Evolutionary conservation across 2,888 invertebrate species (phyloP), one percentile per base, ranked within the genome.

Genomic region (Calameuta filiformis): DNA sequence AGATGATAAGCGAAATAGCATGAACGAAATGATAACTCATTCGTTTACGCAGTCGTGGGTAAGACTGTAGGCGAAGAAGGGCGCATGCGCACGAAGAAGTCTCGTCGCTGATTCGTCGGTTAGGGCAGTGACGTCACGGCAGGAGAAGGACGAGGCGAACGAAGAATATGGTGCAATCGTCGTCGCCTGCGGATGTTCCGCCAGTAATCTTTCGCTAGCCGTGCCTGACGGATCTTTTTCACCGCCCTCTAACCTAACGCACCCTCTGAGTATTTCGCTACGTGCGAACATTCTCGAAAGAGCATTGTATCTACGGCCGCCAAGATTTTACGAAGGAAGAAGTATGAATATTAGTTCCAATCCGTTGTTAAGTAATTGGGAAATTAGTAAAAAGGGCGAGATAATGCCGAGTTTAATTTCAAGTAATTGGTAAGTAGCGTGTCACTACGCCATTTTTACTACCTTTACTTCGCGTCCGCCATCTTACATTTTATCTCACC

Each of bases 321-420:
- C 90, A 89, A 90, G 85, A 90, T 91, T 91, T 90, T 90, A 90
- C 90, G 91, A 90, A 90, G 83, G 83, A 91, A 90, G 86, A 91
- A 91, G 90, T 84, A 91, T 91, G 91, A 91, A 85, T 90, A 89
- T 90, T 90, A 89, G 89, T 83, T 88, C 87, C 79, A 88, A 85
- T 85, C 83, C 87, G 85, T 86, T 89, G 84, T 89, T 91, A 86
- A 90, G 89, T 90, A 89, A 90, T 87, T 90, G 89, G 85, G 89
- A 89, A 84, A 89, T 87, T 86, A 91, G 89, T 91, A 90, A 91
- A 89, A 90, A 90, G 84, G 88, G 86, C 85, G 87, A 88, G 79
- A 93, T 92, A 89, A 94, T 94, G 94, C 94, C 94, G 85, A 93
- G 94, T 90, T 93, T 94, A 93, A 92, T 94, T 92, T 94, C 93